Conservation (phyloP, 2,888 invertebrate species). For the Dendrolimus houi region DNA sequence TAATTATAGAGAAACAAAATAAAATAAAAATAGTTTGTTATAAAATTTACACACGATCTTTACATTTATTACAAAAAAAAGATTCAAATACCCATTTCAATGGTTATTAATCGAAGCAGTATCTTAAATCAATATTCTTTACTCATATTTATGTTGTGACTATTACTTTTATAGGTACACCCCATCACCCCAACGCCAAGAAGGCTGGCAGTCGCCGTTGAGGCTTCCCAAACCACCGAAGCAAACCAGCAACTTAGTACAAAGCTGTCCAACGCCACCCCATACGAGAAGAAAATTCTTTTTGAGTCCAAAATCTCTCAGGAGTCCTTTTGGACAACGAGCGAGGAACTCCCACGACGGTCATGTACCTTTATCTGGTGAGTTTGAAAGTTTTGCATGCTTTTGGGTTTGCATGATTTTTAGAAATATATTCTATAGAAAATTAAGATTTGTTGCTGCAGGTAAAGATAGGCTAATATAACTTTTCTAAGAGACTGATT, state of each 20-base stretch:
- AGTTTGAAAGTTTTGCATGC: slow-evolving; percentile 31
- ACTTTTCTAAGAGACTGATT: too few species aligned
- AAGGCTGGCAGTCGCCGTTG: slow-evolving; percentile 71
- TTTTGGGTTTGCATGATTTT: slow-evolving; percentile 4
- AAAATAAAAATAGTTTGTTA: too few species aligned
- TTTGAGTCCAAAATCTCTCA: slow-evolving; percentile 86
- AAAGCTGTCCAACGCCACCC: slow-evolving; percentile 90
- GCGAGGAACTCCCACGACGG: slow-evolving; percentile 73
- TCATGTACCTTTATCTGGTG: slow-evolving; percentile 84
- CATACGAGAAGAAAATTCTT: slow-evolving; percentile 86
- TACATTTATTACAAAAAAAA: too few species aligned
- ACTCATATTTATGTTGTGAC: too few species aligned
- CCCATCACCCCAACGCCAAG: slow-evolving; percentile 61
- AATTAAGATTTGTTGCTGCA: too few species aligned
- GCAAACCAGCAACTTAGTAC: slow-evolving; percentile 66
- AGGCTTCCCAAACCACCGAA: slow-evolving; percentile 79
- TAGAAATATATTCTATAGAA: too few species aligned
- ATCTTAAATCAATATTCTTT: too few species aligned
- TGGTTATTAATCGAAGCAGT: too few species aligned
- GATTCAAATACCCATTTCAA: too few species aligned
- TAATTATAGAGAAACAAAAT: too few species aligned
- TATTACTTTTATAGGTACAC: slow-evolving; percentile 30
- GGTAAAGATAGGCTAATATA: too few species aligned
- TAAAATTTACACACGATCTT: too few species aligned
- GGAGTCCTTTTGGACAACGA: slow-evolving; percentile 84